Evolutionary conservation across 2,888 invertebrate genomes (phyloP).

Genomic region (Drosophila neotestacea): DNA sequence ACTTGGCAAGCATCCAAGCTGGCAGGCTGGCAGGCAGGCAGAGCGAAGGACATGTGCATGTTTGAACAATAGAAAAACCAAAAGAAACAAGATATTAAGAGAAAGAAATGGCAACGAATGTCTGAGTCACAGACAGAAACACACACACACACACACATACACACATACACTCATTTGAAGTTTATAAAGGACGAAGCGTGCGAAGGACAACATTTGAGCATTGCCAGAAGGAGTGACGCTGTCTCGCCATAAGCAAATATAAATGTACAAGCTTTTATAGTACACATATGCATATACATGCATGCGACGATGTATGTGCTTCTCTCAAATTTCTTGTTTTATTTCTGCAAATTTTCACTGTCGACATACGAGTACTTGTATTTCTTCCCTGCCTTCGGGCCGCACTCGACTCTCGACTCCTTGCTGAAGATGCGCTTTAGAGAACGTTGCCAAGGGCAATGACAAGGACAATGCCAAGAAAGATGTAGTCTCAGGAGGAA

Average conservation of each 20-base stretch:
- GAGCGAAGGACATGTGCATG: slow-evolving; percentile 63
- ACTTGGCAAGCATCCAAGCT: slow-evolving; percentile 24
- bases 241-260: slow-evolving; percentile 76
- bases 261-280: slow-evolving; percentile 24
- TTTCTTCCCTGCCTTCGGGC: slow-evolving; percentile 51
- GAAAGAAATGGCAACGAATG: slow-evolving; percentile 65
- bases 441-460: slow-evolving; percentile 70
- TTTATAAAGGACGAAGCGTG: slow-evolving; percentile 57
- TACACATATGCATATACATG: background rate
- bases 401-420: slow-evolving; percentile 28
- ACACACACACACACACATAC: slow-evolving; percentile 22
- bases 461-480: slow-evolving; percentile 62
- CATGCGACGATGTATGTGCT: slow-evolving; percentile 13
- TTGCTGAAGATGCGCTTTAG: slow-evolving; percentile 48
- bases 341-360: slow-evolving; percentile 73
- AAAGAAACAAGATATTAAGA: slow-evolving; percentile 76
- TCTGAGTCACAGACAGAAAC: slow-evolving; percentile 54
- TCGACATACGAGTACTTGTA: slow-evolving; percentile 39
- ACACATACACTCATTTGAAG: slow-evolving; percentile 5
- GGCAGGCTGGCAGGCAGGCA: slow-evolving; percentile 20
- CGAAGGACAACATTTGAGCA: slow-evolving; percentile 69
- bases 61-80: slow-evolving; percentile 45
- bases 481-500: slow-evolving; percentile 17
- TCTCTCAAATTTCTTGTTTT: slow-evolving; percentile 76
- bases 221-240: slow-evolving; percentile 71